Evolutionary conservation across 2,888 invertebrate species (phyloP).

Genomic region (Amorpha juglandis): DNA sequence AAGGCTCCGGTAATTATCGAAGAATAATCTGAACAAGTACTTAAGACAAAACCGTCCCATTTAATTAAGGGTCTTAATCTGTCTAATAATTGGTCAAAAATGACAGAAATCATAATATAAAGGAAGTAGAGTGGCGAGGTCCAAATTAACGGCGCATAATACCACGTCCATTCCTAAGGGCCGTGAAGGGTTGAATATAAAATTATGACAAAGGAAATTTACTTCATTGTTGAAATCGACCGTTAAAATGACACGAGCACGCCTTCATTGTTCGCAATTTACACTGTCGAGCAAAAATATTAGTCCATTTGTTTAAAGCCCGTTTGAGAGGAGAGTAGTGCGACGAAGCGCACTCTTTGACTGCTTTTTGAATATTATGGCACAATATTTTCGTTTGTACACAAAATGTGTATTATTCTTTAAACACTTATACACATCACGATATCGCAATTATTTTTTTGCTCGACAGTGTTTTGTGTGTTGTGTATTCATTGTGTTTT

Average conservation of each 20-base stretch:
- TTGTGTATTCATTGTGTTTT: not conserved
- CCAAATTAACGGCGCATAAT: constrained; percentile 16
- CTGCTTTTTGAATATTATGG: constrained; percentile 13
- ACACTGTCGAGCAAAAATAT: constrained; percentile 39
- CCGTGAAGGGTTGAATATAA: constrained; percentile 35
- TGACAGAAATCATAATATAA: constrained; percentile 22
- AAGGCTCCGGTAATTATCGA: constrained; percentile 21
- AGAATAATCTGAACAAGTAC: constrained; percentile 9
- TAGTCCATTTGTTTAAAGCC: constrained; percentile 19
- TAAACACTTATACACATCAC: not conserved
- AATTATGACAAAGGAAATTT: constrained; percentile 51
- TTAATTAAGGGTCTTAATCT: constrained; percentile 18
- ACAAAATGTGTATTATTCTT: not conserved
- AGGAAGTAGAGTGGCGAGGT: constrained; percentile 8
- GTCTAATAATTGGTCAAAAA: constrained; percentile 18
- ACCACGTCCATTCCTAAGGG: not conserved
- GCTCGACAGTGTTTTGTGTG: constrained; percentile 6
- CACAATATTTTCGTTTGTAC: not conserved
- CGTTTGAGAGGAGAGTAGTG: constrained; percentile 18
- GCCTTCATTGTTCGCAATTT: constrained; percentile 26
- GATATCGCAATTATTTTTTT: not conserved
- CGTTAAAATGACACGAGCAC: constrained; percentile 43
- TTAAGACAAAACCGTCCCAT: constrained; percentile 13
- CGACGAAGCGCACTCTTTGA: not conserved
- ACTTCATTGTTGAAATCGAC: constrained; percentile 45